Conservation (phyloP, 2,113 vertebrate species). For the Picathartes gymnocephalus region DNA sequence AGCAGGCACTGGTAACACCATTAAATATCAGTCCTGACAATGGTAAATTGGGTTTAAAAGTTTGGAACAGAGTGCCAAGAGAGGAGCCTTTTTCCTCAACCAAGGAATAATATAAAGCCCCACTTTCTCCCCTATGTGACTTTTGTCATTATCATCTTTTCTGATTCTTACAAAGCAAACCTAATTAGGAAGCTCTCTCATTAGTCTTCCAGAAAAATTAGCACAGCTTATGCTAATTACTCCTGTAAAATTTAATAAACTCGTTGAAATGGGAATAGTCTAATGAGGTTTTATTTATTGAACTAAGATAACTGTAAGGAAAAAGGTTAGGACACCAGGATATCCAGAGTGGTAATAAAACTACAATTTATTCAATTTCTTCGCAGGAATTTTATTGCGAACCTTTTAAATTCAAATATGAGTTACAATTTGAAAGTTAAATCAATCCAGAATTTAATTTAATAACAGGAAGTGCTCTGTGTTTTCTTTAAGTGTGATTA, state of each 20-base stretch:
- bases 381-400: conserved; percentile 78
- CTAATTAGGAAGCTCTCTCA: conserved; percentile 98
- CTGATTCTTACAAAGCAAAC: conserved; percentile 89
- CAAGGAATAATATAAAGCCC: conserved; percentile 61
- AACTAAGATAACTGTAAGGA: conserved; percentile 95
- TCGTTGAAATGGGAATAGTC: conserved; percentile 94
- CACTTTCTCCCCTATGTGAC: conserved; percentile 75
- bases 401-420: conserved; percentile 83
- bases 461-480: conserved; percentile 71
- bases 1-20: background rate
- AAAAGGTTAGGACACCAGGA: conserved; percentile 82
- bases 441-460: conserved; percentile 76
- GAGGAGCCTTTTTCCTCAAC: conserved; percentile 34
- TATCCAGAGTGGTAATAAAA: conserved; percentile 79
- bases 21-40: background rate
- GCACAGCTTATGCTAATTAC: conserved; percentile 98
- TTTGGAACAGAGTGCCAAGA: conserved; percentile 17
- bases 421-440: conserved; percentile 77
- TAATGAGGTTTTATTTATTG: conserved; percentile 99
- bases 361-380: conserved; percentile 80
- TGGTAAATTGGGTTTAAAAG: conserved; percentile 23
- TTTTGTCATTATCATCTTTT: conserved; percentile 84
- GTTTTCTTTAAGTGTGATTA: conserved; percentile 72
- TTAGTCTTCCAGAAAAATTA: conserved; percentile 99
- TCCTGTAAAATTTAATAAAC: conserved; percentile 99